These are phyloP conservation scores for Drosophila tropicalis DNA, from an alignment of 1,140 invertebrate species.

Conservation along the genomic window DNA sequence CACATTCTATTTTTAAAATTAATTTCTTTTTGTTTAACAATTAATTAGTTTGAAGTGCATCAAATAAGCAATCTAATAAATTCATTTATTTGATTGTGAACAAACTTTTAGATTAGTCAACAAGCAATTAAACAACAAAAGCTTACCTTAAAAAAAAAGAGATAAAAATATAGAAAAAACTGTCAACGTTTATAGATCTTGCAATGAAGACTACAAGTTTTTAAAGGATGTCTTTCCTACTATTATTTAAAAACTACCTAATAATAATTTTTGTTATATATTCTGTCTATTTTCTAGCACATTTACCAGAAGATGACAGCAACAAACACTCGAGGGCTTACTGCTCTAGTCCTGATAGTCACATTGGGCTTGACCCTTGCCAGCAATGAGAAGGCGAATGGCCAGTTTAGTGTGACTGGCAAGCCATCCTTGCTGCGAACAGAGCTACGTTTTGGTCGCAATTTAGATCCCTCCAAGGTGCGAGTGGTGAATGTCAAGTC, in stretches of 20 bases:
- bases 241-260: too few relatives aligned
- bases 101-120: too few relatives aligned
- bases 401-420: conserved; percentile 45
- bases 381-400: conserved; percentile 13
- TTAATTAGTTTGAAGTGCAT: too few relatives aligned
- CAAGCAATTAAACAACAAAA: too few relatives aligned
- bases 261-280: conserved; percentile 40
- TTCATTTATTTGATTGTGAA: too few relatives aligned
- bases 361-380: conserved; percentile 12
- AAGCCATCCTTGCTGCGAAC: conserved; percentile 87
- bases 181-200: too few relatives aligned
- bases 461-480: conserved; percentile 89
- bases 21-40: too few relatives aligned
- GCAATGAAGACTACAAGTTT: too few relatives aligned
- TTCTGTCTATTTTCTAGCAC: conserved; percentile 48
- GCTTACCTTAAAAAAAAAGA: too few relatives aligned
- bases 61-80: too few relatives aligned
- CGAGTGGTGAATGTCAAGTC: conserved; percentile 90
- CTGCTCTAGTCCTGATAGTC: conserved; percentile 14
- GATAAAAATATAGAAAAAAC: too few relatives aligned
- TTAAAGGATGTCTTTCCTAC: neutral
- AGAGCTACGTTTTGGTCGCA: conserved; percentile 90
- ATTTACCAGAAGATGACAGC: conserved; percentile 28
- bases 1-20: too few relatives aligned
- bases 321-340: conserved; percentile 27